These are phyloP conservation scores for Carassius carassius DNA, from an alignment of 2,113 vertebrate species.

Conservation along the genomic window DNA sequence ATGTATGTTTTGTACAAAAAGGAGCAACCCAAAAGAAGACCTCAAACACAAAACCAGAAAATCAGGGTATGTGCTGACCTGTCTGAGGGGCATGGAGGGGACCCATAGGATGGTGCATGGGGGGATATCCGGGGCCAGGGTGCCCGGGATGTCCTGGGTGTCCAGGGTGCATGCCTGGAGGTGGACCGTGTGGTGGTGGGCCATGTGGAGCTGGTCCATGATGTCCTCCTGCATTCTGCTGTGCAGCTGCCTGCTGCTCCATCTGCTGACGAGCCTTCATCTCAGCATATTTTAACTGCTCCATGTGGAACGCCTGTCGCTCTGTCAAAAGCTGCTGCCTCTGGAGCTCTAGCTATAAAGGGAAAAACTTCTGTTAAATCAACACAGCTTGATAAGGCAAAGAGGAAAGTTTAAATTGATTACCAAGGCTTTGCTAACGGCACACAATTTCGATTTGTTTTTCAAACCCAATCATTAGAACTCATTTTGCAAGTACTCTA, in stretches of 20 bases:
- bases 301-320: constrained; percentile 98
- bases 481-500: neutral
- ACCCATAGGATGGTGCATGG: constrained; percentile 91
- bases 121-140: constrained; percentile 82
- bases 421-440: neutral
- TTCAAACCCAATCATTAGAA: constrained; percentile 1
- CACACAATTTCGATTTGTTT: neutral
- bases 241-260: constrained; percentile 86
- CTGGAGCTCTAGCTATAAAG: constrained; percentile 89
- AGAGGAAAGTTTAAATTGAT: neutral
- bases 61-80: constrained; percentile 69
- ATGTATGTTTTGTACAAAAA: neutral
- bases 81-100: constrained; percentile 87
- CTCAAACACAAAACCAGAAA: neutral
- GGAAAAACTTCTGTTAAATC: neutral
- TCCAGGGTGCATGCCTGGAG: constrained; percentile 75
- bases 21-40: neutral
- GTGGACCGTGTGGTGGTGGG: constrained; percentile 65
- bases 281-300: constrained; percentile 97
- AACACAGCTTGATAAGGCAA: neutral
- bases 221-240: constrained; percentile 50
- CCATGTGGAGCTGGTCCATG: constrained; percentile 64
- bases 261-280: constrained; percentile 94
- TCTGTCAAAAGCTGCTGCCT: constrained; percentile 95
- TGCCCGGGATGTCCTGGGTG: constrained; percentile 68